Percentiles rank a stretch among this genome's conserved stretches.
phyloP scores from a whole-genome alignment of 2,888 invertebrate genomes.

The Crematogaster levior region DNA sequence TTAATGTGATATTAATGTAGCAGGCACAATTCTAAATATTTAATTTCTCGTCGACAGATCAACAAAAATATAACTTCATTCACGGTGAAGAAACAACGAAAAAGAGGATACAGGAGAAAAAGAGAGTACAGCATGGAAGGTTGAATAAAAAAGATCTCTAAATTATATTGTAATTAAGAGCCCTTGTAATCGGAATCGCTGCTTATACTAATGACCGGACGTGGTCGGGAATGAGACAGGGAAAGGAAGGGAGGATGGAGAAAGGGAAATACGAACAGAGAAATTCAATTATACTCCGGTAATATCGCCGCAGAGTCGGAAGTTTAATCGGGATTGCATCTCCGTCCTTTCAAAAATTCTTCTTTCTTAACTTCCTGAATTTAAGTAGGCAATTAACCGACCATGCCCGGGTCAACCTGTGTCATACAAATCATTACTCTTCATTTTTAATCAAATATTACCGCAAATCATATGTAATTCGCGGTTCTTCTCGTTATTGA shows the following conservation, averaged over 20 bases:
- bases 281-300: constrained; percentile 56
- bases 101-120: neutral
- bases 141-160: constrained; percentile 61
- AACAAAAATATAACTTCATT: neutral
- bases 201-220: constrained; percentile 69
- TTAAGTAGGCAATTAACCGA: constrained; percentile 59
- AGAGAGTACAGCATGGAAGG: constrained; percentile 24
- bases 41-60: neutral
- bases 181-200: constrained; percentile 70
- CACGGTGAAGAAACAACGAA: neutral
- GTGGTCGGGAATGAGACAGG: constrained; percentile 42
- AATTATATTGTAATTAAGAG: constrained; percentile 69
- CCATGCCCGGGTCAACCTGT: constrained; percentile 11
- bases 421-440: constrained; percentile 36
- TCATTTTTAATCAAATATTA: constrained; percentile 13
- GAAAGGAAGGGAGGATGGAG: neutral
- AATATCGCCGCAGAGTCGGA: constrained; percentile 50
- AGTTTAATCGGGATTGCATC: constrained; percentile 56
- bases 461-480: neutral
- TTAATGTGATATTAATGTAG: neutral
- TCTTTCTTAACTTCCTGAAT: constrained; percentile 47
- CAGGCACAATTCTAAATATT: constrained; percentile 4
- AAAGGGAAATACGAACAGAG: constrained; percentile 54
- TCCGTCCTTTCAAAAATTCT: constrained; percentile 44
- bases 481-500: neutral